Conservation (phyloP, 2,888 invertebrate species). For the Drosophila kambysellisi region DNA sequence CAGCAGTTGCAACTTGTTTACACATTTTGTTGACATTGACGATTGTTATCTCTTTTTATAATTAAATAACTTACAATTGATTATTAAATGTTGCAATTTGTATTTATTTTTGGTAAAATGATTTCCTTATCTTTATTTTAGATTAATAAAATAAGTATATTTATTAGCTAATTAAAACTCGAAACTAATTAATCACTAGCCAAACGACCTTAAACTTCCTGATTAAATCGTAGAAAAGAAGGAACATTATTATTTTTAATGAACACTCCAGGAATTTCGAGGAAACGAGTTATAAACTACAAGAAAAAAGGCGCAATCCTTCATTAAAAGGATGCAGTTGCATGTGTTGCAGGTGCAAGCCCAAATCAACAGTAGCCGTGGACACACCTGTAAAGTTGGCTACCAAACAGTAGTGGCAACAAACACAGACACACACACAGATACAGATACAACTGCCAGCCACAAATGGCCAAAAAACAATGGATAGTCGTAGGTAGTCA, state of each 20-base stretch:
- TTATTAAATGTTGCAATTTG: neutral
- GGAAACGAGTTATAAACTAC: slow-evolving; percentile 33
- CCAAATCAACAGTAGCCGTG: slow-evolving; percentile 40
- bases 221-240: slow-evolving; percentile 1
- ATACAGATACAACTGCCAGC: neutral
- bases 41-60: neutral
- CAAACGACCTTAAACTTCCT: neutral
- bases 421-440: slow-evolving; percentile 4
- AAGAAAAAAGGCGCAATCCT: neutral
- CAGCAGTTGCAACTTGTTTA: neutral
- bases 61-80: neutral
- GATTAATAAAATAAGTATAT: neutral
- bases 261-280: slow-evolving; percentile 10
- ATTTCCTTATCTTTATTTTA: neutral
- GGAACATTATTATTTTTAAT: slow-evolving; percentile 35
- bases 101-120: neutral
- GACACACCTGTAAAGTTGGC: slow-evolving; percentile 51
- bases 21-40: neutral
- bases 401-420: slow-evolving; percentile 59
- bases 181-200: neutral
- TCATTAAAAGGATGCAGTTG: slow-evolving; percentile 46
- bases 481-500: slow-evolving; percentile 51
- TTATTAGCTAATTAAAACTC: neutral
- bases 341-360: slow-evolving; percentile 6
- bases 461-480: slow-evolving; percentile 11